Base-by-base conservation (phyloP, 2,888 invertebrate species). In the Pyrocoelia pectoralis region DNA sequence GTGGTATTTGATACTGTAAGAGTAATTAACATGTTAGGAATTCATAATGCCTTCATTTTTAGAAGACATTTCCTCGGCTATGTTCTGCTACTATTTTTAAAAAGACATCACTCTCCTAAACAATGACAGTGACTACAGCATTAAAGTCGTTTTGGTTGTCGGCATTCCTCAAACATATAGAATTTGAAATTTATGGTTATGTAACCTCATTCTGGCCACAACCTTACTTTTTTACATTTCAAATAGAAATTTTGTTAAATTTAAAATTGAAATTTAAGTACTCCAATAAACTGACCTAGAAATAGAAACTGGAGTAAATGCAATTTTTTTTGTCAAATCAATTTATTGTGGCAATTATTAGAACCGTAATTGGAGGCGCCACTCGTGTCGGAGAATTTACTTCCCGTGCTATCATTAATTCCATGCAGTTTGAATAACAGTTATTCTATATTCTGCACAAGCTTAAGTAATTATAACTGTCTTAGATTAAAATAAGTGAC, bases 311-410 rank as follows among this genome's bases (percentile, higher is more conserved):
- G 18, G 18, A 15, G 43, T 43, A 43, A 43, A 14, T 9, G 8
- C 33, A 2, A n/a, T n/a, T n/a, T 33, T 46, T 46, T 46, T 46
- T 46, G 18, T 46, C 17, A 46, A 46, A 46, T 46, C 46, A 46
- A 17, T 46, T 17, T 46, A 46, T 17, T 15, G 14, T 18, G 15
- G 18, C 17, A 46, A 58, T 52, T 58, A 43, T 29, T 52, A 43
- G 40, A 58, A 58, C 58, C 58, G 58, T 43, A 52, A 58, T 12
- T 24, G 15, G 5, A 52, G 58, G 58, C 58, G 58, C 58, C 58
- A 58, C 18, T 41, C 13, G 19, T 40, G 41, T 19, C 52, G 43
- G 18, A 51, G 58, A 58, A 58, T 58, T 49, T 41, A 18, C 40
- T 57, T 56, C 56, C 56, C 38, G 38, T 33, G 56, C 10, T 33